Percentiles rank a stretch among this genome's conserved stretches.
Evolutionary conservation across 2,113 vertebrate species (phyloP).

Genomic region (Ophthalmolycus amberensis): DNA sequence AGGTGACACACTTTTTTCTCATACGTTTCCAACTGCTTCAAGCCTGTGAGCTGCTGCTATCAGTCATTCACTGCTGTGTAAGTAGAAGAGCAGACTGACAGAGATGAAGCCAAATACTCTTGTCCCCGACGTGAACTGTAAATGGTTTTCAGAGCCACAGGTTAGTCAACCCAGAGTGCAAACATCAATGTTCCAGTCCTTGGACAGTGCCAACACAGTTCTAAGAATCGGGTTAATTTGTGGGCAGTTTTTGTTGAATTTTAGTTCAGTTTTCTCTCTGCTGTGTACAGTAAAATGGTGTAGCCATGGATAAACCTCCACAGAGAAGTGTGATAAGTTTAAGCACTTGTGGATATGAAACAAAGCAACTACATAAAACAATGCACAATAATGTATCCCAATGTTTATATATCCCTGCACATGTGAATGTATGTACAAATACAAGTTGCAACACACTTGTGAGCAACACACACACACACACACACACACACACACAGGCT

Average conservation of each 20-base stretch:
- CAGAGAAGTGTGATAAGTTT: slow-evolving; percentile 18
- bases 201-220: slow-evolving; percentile 58
- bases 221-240: slow-evolving; percentile 60
- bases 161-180: slow-evolving; percentile 62
- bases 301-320: not conserved
- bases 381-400: slow-evolving; percentile 6
- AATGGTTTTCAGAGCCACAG: slow-evolving; percentile 43
- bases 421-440: slow-evolving; percentile 56
- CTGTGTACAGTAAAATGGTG: not conserved
- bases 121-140: slow-evolving; percentile 49
- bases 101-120: slow-evolving; percentile 37
- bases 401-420: slow-evolving; percentile 52
- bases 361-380: slow-evolving; percentile 14
- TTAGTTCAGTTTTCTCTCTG: slow-evolving; percentile 8
- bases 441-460: slow-evolving; percentile 67
- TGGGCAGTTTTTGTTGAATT: slow-evolving; percentile 24
- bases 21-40: slow-evolving; percentile 32
- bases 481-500: slow-evolving; percentile 59
- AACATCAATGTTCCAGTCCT: slow-evolving; percentile 67
- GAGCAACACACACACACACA: slow-evolving; percentile 38
- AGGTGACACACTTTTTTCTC: slow-evolving; percentile 30
- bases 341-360: slow-evolving; percentile 2
- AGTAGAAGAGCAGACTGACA: slow-evolving; percentile 34
- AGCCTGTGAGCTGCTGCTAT: slow-evolving; percentile 29
- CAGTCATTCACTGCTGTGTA: slow-evolving; percentile 25